phyloP scores from a whole-genome alignment of 2,797 vertebrate species.

The Xiphorhynchus erythropygius region DNA sequence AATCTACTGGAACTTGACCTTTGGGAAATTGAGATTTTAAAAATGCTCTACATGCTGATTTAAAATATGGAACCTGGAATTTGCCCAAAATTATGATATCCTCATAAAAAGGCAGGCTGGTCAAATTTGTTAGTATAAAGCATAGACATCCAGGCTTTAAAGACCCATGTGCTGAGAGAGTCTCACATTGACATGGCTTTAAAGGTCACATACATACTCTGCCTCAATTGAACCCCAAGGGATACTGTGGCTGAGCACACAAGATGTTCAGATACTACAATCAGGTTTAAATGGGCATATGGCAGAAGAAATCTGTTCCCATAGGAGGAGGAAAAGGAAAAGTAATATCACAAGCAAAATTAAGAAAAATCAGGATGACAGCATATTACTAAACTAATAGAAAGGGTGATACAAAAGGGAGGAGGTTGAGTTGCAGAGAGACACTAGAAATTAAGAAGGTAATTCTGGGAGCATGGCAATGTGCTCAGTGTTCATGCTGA shows the following conservation, averaged over 20 bases:
- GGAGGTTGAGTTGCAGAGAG: background rate
- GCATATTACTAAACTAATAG: constrained; percentile 36
- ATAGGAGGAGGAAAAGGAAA: constrained; percentile 45
- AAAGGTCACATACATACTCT: constrained; percentile 38
- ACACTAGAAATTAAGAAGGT: background rate
- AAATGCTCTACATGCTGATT: background rate
- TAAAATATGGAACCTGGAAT: constrained; percentile 36
- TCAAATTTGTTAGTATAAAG: constrained; percentile 33
- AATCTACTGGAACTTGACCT: constrained; percentile 15
- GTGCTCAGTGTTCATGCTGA: background rate
- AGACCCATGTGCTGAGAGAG: constrained; percentile 30
- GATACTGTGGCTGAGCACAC: constrained; percentile 54
- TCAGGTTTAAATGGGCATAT: constrained; percentile 69
- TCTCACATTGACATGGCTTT: constrained; percentile 58
- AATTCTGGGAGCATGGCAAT: background rate
- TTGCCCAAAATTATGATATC: background rate
- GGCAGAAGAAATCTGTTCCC: constrained; percentile 65
- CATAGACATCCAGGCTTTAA: constrained; percentile 5
- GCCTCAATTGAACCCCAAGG: constrained; percentile 33
- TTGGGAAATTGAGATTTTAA: constrained; percentile 20
- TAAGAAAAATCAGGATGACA: constrained; percentile 55
- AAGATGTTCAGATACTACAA: constrained; percentile 61
- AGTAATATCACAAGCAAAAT: constrained; percentile 59
- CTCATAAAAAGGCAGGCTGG: constrained; percentile 34
- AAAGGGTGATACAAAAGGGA: constrained; percentile 8